phyloP scores from a whole-genome alignment of 2,113 vertebrate genomes.

The Mesoclemmys tuberculata region DNA sequence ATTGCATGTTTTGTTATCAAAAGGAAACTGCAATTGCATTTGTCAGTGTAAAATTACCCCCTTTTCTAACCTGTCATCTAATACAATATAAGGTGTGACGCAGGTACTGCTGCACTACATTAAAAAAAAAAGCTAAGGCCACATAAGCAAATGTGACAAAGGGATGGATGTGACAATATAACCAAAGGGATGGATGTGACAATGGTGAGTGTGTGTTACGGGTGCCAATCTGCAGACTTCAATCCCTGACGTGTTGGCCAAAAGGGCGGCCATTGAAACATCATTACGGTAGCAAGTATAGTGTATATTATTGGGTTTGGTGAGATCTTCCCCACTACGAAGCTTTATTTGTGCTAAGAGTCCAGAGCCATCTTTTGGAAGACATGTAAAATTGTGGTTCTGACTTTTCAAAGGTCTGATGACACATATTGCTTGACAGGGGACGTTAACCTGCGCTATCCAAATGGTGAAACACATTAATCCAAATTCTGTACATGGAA shows the following conservation, averaged over 20 bases:
- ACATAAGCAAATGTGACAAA: background rate
- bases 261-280: background rate
- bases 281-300: background rate
- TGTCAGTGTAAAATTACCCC: background rate
- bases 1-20: background rate
- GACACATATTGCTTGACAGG: background rate
- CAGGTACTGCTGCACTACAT: background rate
- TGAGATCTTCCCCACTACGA: background rate
- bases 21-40: constrained; percentile 3
- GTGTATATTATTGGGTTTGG: background rate
- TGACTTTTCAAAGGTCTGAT: background rate
- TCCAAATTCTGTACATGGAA: constrained; percentile 32
- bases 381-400: background rate
- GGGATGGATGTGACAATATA: background rate
- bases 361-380: background rate
- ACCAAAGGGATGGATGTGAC: background rate
- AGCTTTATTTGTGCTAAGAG: background rate
- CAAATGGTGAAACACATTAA: constrained; percentile 60
- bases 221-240: background rate
- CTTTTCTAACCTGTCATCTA: constrained; percentile 1
- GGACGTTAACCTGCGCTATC: background rate
- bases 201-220: background rate
- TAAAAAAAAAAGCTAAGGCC: background rate
- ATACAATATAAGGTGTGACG: background rate
- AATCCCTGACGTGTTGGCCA: background rate